Evolutionary conservation across 2,113 vertebrate species (phyloP).

Genomic region (Apteryx owenii): DNA sequence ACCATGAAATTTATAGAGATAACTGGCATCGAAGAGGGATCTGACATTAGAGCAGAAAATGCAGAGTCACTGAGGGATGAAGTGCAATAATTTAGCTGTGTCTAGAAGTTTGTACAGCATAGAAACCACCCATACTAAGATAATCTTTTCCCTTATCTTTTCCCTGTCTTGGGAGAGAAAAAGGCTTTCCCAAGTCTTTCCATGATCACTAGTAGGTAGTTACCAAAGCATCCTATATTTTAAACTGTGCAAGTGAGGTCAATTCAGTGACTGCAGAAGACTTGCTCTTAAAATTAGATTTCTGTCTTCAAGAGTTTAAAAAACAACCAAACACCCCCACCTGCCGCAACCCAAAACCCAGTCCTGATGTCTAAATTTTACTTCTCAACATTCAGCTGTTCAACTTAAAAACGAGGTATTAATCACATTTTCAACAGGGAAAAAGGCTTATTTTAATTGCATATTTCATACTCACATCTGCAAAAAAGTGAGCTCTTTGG

Average conservation of each 20-base stretch:
- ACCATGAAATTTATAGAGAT: neutral
- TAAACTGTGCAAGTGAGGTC: neutral
- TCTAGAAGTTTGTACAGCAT: neutral
- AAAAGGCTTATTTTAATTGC: neutral
- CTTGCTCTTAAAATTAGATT: neutral
- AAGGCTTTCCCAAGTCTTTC: neutral
- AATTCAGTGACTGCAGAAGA: neutral
- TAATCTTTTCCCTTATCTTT: neutral
- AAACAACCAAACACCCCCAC: neutral
- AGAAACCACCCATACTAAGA: neutral
- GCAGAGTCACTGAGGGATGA: neutral
- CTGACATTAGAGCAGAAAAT: neutral
- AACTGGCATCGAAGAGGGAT: neutral
- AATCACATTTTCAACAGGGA: neutral
- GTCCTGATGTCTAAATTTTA: neutral
- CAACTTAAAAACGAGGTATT: neutral
- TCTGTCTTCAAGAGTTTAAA: neutral
- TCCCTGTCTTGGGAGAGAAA: neutral
- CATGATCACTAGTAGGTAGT: neutral
- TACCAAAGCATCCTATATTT: neutral
- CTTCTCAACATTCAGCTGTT: neutral
- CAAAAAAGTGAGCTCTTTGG: constrained; percentile 97
- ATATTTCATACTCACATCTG: constrained; percentile 88
- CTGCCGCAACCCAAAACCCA: neutral
- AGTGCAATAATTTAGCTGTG: neutral